Base-by-base conservation (phyloP, 2,888 invertebrate species). In the Dichetophora obliterata region DNA sequence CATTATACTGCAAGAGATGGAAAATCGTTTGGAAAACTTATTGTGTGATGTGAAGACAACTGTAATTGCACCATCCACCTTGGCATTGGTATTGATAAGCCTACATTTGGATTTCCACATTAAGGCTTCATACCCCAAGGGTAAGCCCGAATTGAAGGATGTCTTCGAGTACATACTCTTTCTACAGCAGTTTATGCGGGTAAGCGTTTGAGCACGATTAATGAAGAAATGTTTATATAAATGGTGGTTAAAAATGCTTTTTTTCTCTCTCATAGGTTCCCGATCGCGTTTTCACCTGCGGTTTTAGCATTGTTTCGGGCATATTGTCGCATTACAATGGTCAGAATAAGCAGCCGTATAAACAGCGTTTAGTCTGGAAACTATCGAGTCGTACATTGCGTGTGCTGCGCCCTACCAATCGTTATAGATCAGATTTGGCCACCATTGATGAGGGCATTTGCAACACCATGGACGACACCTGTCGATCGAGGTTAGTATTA, bases 71-170 rank as follows among this genome's bases (percentile, higher is more conserved):
- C 93, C 95, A 78, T 93, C 94, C 66, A 94, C 94, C 79, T 90
- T 96, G 80, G 95, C 96, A 14, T 90, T 97, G 68, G 94, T 95
- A 72, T 90, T 96, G 80, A 91, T 97, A 80, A 93, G 93, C 86
- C 90, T 92, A 80, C 94, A 95, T 85, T 90, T 95, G 80, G 94
- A 93, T 86, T 88, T 90, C 80, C 88, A 88, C 73, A 89, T 91
- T 88, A 84, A 88, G 82, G 87, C 89, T 86, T 87, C 90, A 86
- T 86, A 86, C 87, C 83, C 86, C 75, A 87, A 85, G 81, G 88
- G 86, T 77, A 91, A 91, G 61, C 91, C 89, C 77, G 89, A 92
- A 84, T 89, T 93, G 65, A 91, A 93, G 84, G 91, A 91, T 82
- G 91, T 95, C 78, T 92, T 93, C 84, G 92, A 94, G 81, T 92